Evolutionary conservation across 2,113 vertebrate species (phyloP).

Genomic region (Etia nguti): DNA sequence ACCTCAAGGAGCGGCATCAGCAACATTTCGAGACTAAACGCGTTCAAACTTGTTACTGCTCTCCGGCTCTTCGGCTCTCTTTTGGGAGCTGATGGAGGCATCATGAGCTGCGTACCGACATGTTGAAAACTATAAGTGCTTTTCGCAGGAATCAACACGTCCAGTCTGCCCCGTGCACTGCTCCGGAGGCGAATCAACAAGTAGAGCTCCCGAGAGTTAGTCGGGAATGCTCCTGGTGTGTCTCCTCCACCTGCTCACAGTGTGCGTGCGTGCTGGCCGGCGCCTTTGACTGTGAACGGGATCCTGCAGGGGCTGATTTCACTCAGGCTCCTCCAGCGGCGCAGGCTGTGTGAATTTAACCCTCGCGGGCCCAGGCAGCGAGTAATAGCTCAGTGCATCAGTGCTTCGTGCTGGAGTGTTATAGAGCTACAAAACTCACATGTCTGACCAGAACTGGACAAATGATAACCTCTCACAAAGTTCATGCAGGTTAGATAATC

Average conservation of each 20-base stretch:
- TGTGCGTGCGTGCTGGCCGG: background rate
- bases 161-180: background rate
- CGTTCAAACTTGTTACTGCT: constrained; percentile 25
- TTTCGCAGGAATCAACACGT: background rate
- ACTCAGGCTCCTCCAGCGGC: constrained; percentile 66
- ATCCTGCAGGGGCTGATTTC: constrained; percentile 60
- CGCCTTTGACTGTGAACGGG: constrained; percentile 22
- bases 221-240: constrained; percentile 25
- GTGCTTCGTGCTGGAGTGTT: background rate
- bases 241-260: constrained; percentile 28
- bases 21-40: constrained; percentile 3
- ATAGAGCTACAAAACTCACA: background rate
- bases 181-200: constrained; percentile 76
- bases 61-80: constrained; percentile 5
- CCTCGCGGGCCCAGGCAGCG: constrained; percentile 31
- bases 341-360: constrained; percentile 59
- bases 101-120: constrained; percentile 34
- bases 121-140: background rate
- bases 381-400: background rate
- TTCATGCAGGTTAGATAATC: background rate
- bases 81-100: constrained; percentile 22
- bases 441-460: background rate
- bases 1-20: background rate
- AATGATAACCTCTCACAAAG: background rate
- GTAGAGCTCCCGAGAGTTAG: constrained; percentile 44